Evolutionary conservation across 1,140 invertebrate genomes (phyloP).

Genomic region (Drosophila carrolli): DNA sequence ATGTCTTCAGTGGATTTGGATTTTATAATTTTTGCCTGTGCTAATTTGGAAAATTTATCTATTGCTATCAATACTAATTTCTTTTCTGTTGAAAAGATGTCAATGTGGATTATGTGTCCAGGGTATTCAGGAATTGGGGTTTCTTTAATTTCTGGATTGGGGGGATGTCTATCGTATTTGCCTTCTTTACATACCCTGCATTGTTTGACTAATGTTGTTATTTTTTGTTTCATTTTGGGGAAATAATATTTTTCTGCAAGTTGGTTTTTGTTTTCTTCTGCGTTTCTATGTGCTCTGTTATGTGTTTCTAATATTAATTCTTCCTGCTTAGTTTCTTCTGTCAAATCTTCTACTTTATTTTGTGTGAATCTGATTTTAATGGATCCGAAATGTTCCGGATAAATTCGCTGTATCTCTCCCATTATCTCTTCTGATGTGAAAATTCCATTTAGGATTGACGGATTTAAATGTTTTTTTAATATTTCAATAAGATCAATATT

Average conservation of each 20-base stretch:
- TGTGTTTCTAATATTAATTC: too few species aligned
- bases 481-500: slow-evolving; percentile 1
- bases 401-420: too few species aligned
- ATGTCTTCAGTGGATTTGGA: slow-evolving; percentile 35
- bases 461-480: slow-evolving; percentile 1
- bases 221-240: too few species aligned
- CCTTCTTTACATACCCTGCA: slow-evolving; percentile 50
- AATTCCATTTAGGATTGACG: neutral
- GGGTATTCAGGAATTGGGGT: slow-evolving; percentile 16
- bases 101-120: slow-evolving; percentile 1
- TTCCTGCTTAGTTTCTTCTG: too few species aligned
- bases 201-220: too few species aligned
- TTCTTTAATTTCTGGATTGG: slow-evolving; percentile 8
- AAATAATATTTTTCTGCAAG: too few species aligned
- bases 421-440: neutral
- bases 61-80: slow-evolving; percentile 10
- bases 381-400: too few species aligned
- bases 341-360: too few species aligned
- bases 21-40: slow-evolving; percentile 9
- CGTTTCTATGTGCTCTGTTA: too few species aligned
- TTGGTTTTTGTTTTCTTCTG: too few species aligned
- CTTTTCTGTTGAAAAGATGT: slow-evolving; percentile 17
- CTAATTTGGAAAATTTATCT: slow-evolving; percentile 6
- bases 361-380: too few species aligned
- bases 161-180: slow-evolving; percentile 25